Base-by-base conservation (phyloP, 2,113 vertebrate genomes). In the Actenoides hombroni region DNA sequence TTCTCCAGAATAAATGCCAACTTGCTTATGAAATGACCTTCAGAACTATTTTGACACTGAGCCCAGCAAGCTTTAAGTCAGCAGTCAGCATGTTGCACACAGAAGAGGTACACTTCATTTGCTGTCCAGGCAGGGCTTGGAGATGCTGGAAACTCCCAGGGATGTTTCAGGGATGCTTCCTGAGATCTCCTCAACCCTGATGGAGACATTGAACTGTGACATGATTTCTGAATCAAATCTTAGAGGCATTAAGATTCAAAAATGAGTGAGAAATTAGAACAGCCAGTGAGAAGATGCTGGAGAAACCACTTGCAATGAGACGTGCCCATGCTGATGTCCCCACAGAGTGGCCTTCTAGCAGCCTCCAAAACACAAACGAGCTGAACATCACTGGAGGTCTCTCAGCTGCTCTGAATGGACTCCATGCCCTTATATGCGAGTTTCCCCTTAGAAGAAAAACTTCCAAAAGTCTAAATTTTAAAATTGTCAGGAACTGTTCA, bases 301-400 rank as follows among this genome's bases (percentile, higher is more conserved):
- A n/a, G 37, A 53, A 74, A 42, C 11, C 7, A 10, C 7, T 10
- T 57, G 51, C 53, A 61, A 28, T 31, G 26, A 53, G 21, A 42
- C 3, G 0, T 33, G 40, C 7, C 35, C 17, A 3, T 7, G 24
- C 23, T 42, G 28, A 14, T 31, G 23, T 46, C 5, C 42, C 8
- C 15, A 2, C 2, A 13, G 14, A 31, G 12, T 7, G 7, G 13
- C 16, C 51, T 69, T 57, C 14, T 7, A 64, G 39, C 42, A 68
- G 31, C 42, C 37, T 67, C 37, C 19, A 48, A 85, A 85, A 37
- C 40, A 48, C 2, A 4, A 46, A 40, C 7, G 54, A 57, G 26
- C 40, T 87, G 60, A 69, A 53, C 2, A 0, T 31, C 51, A 49
- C 28, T 0, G 0, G 26, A n/a, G 25, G 33, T 24, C 3, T n/a